Conservation (phyloP, 2,888 invertebrate genomes). For the Oxyteleia sp. region DNA sequence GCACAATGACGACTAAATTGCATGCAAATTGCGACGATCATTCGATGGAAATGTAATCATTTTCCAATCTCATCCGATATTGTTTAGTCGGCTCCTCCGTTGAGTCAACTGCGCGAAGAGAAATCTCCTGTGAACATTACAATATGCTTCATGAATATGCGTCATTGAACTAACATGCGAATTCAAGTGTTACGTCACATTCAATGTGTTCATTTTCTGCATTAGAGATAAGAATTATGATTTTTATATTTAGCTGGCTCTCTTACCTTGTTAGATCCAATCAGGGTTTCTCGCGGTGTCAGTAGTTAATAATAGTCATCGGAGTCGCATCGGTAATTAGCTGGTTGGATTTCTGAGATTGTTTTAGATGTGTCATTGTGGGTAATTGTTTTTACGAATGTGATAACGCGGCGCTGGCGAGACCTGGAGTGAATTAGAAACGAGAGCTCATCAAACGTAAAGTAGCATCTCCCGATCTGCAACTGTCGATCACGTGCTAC, state of each 20-base stretch:
- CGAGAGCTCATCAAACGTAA: slow-evolving; percentile 17
- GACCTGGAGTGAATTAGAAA: slow-evolving; percentile 1
- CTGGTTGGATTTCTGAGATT: not conserved
- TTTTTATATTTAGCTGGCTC: too few relatives aligned
- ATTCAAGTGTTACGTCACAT: slow-evolving; percentile 55
- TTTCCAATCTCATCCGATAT: slow-evolving; percentile 46
- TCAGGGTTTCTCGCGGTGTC: too few relatives aligned
- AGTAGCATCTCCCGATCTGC: slow-evolving; percentile 50
- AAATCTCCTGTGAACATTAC: slow-evolving; percentile 59
- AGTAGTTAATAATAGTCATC: too few relatives aligned
- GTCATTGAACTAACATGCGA: slow-evolving; percentile 66
- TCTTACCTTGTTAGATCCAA: too few relatives aligned
- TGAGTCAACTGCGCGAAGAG: slow-evolving; percentile 29
- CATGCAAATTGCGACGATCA: slow-evolving; percentile 34
- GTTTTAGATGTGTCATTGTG: not conserved
- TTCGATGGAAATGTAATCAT: slow-evolving; percentile 52
- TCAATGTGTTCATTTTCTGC: slow-evolving; percentile 56
- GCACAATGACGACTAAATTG: slow-evolving; percentile 15
- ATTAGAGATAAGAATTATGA: too few relatives aligned
- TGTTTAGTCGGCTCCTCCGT: slow-evolving; percentile 37
- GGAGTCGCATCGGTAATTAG: slow-evolving; percentile 21
- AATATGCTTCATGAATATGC: slow-evolving; percentile 69
- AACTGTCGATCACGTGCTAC: slow-evolving; percentile 54
- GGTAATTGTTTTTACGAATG: slow-evolving; percentile 4
- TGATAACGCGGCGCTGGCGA: not conserved